Evolutionary conservation across 1,140 invertebrate genomes (phyloP), one percentile per base, ranked within the genome.

Genomic region (Drosophila sturtevanti): DNA sequence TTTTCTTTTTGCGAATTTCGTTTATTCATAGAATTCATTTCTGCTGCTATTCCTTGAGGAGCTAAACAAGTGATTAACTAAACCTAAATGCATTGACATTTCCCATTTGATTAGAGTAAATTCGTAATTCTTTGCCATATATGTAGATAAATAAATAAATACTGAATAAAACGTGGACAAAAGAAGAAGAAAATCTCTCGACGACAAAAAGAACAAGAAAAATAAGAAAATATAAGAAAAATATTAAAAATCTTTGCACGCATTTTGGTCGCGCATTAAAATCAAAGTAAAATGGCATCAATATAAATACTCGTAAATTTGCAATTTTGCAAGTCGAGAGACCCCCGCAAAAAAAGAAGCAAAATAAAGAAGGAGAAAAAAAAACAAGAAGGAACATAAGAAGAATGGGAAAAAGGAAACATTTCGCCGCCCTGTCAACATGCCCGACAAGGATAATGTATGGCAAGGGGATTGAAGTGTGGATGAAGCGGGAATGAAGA

Each of bases 261-360:
- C 86, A 79, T 86, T 82, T 79, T 82, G 75, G 68, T 72, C 81
- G 72, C 68, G 81, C 87, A 90, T 90, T 82, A 86, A 90, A 90
- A 90, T 90, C 87, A 90, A 90, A 90, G 87, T 86, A 80, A 90
- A 86, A 90, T 86, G 81, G 84, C 86, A 90, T 87, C 87, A 90
- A 90, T 90, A 89, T 89, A 89, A 89, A 89, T 89, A 89, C 84
- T 89, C 84, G 84, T 89, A 89, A 89, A 89, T 89, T 89, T 89
- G 84, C 84, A 89, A 89, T 89, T 89, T 89, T 48, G 41, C 73
- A 63, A 70, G 74, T 56, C 66, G 51, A 77, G 73, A 35, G 54
- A 9, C 16, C 41, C 41, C 16, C 16, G 41, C 41, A 14, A 61
- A 27, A 27, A 34, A 60, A 18, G 18, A 48, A 48, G 41, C 18